Percentiles rank a stretch among this genome's conserved stretches.
These are phyloP conservation scores for Sebastes schlegelii DNA, from an alignment of 2,113 vertebrate genomes.

Conservation along the genomic window DNA sequence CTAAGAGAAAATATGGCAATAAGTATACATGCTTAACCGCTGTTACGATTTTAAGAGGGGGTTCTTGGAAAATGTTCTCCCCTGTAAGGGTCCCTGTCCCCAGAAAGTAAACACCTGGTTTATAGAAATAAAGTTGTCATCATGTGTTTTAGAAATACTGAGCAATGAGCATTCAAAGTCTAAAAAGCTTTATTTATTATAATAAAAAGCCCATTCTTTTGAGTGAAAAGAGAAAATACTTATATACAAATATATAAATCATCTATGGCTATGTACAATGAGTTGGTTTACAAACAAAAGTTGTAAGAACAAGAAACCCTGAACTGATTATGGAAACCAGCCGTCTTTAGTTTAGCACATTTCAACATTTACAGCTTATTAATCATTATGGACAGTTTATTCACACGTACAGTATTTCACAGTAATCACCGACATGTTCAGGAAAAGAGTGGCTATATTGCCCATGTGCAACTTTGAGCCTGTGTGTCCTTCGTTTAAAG, in stretches of 20 bases:
- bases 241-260: slow-evolving; percentile 52
- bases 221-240: slow-evolving; percentile 1
- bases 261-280: slow-evolving; percentile 44
- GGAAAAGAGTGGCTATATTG: neutral
- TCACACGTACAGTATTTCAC: slow-evolving; percentile 19
- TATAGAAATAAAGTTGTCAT: too few species aligned
- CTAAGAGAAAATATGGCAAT: too few species aligned
- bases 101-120: too few species aligned
- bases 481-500: neutral
- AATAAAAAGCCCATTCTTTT: neutral
- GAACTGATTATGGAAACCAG: slow-evolving; percentile 6
- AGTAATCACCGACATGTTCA: slow-evolving; percentile 23
- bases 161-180: neutral
- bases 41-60: too few species aligned
- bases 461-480: slow-evolving; percentile 7
- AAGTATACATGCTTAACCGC: too few species aligned
- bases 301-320: slow-evolving; percentile 21
- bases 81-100: too few species aligned
- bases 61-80: too few species aligned
- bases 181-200: slow-evolving; percentile 39
- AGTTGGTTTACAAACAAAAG: slow-evolving; percentile 30
- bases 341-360: slow-evolving; percentile 32
- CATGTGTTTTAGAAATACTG: neutral
- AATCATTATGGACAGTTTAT: neutral
- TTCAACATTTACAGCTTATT: slow-evolving; percentile 44